A percentile compares a stretch with the other conserved stretches of the same genome.
Evolutionary conservation across 2,888 invertebrate species (phyloP).

Genomic region (Steromphala cineraria): DNA sequence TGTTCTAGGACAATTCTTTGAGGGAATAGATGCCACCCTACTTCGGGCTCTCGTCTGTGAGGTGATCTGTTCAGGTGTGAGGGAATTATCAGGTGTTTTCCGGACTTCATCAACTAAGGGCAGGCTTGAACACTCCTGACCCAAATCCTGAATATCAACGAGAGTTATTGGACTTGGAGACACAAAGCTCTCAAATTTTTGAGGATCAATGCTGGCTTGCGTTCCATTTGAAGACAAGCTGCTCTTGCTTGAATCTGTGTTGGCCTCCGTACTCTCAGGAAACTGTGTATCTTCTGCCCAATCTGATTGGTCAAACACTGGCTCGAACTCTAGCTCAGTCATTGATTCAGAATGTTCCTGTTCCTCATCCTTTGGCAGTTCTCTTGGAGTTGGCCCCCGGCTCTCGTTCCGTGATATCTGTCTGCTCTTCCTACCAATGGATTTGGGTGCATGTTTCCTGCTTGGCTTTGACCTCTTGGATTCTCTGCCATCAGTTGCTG

Average conservation of each 20-base stretch:
- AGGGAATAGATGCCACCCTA: background rate
- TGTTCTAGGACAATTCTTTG: background rate
- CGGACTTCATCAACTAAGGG: background rate
- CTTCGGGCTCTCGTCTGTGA: background rate
- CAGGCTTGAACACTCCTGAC: background rate
- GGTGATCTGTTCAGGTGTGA: background rate
- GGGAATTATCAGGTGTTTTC: background rate
- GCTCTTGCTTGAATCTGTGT: background rate
- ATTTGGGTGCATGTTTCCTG: background rate
- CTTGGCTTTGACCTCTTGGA: background rate
- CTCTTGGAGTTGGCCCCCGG: background rate
- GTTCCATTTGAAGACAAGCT: background rate
- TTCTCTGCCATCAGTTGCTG: background rate
- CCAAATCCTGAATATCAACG: background rate
- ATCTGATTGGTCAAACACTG: background rate
- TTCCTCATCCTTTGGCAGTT: background rate
- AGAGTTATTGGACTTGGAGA: background rate
- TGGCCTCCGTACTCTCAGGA: background rate
- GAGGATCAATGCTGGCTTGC: background rate
- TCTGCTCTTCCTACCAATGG: background rate
- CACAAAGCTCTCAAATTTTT: background rate
- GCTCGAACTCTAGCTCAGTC: background rate
- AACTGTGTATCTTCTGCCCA: background rate
- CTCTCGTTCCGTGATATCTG: background rate
- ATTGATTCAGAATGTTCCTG: background rate